phyloP scores from a whole-genome alignment of 2,113 vertebrate species.

The Pteropus alecto region DNA sequence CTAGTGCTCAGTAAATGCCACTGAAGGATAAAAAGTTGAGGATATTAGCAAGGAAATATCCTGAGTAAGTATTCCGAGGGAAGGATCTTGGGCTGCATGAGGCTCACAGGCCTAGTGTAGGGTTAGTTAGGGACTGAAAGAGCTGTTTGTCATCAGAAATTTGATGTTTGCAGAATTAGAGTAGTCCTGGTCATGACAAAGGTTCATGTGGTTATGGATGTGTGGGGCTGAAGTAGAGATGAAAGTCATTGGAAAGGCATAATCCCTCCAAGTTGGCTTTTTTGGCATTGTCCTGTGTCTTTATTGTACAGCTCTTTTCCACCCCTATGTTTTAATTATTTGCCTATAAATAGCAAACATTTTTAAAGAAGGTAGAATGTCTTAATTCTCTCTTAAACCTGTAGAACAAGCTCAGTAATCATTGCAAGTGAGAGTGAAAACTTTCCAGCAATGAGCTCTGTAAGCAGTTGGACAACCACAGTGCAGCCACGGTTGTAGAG shows the following conservation, averaged over 20 bases:
- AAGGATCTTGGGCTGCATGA: background rate
- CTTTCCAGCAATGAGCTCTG: background rate
- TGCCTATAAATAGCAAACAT: background rate
- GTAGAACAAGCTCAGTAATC: background rate
- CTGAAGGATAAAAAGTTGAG: background rate
- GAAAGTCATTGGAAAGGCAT: background rate
- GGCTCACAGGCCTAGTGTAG: background rate
- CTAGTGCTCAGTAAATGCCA: background rate
- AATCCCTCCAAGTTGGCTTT: background rate
- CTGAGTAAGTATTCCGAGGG: background rate
- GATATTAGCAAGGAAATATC: background rate
- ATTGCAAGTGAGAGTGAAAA: background rate
- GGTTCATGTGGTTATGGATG: background rate
- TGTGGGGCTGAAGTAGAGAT: background rate
- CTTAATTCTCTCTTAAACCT: conserved; percentile 26
- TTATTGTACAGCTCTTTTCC: background rate
- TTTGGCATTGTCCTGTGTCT: background rate
- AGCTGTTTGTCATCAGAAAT: background rate
- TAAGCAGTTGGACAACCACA: background rate
- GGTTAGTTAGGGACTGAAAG: background rate
- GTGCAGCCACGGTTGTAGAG: background rate
- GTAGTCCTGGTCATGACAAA: background rate
- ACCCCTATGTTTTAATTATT: background rate
- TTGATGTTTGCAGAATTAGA: background rate
- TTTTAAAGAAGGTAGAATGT: background rate